Evolutionary conservation across 1,140 invertebrate genomes (phyloP), one percentile per base, ranked within the genome.

Genomic region (Caenorhabditis remanei): DNA sequence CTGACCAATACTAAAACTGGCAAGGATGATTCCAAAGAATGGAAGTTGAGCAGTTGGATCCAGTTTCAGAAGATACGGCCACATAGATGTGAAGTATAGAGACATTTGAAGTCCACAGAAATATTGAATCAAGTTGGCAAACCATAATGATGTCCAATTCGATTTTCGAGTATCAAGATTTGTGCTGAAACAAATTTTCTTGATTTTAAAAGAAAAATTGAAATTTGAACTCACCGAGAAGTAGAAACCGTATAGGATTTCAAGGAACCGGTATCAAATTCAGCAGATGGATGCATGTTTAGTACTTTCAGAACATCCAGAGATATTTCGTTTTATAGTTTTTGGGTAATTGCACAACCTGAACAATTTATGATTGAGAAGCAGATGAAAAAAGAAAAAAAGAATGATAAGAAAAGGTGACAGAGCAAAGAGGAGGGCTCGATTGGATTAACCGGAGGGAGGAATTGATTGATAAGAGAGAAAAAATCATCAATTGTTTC

Each of bases 11-110:
- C 86, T 87, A 56, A 84, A 87, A 53, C 63, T 65, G 16, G 86
- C 86, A 4, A 87, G 46, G 43, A 87, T 58, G 16, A 79, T 75
- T 58, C 86, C 86, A 16, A 87, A 83, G 32, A 87, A 87, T 40
- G 61, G 63, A 24, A 87, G 75, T 41, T 87, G 41, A 43, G 86
- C 86, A 53, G 46, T 43, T 50, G 43, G 79, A 46, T 87, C 86
- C 19, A 87, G 55, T 75, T 87, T 56, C 24, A 87, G n/a, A 53
- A 86, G 83, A 85, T 84, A 87, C 2, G 86, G 86, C 86, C 86
- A 87, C 86, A 87, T 87, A 11, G 86, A 87, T 16, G 86, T 87
- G 46, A 87, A 87, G 48, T 87, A 87, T 19, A 87, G 21, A 43
- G 86, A 87, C 16, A 21, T 24, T 58, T 87, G 86, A 58, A 87